Evolutionary conservation across 2,888 invertebrate species (phyloP), one percentile per base, ranked within the genome.

Genomic region (Eupithecia dodoneata): DNA sequence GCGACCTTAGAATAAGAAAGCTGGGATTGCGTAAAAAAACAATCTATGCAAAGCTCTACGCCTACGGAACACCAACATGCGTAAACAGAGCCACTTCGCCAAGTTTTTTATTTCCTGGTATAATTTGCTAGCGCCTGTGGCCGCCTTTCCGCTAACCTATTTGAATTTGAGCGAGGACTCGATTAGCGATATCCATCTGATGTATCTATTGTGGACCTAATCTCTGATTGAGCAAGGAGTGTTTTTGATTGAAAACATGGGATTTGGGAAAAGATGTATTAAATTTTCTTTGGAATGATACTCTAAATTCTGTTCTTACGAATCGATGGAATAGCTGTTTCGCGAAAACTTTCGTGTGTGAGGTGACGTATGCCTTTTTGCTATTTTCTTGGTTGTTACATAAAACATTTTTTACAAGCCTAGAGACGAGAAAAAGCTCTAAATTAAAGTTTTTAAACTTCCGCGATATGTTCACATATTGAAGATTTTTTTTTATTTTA

Each of bases 121-220:
- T 93, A 92, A 94, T 94, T 93, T 92, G 91, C 92, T 87, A 87
- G 86, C 88, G 89, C 86, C 85, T 83, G 87, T 70, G 89, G 88
- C 88, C 86, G 90, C 87, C 86, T 88, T 91, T 91, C 90, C 88
- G 90, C 87, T 87, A 87, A 87, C 88, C 90, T 89, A 90, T 90
- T 90, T 89, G 89, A 90, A 91, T 89, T 91, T 90, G 72, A 89
- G 87, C 85, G 88, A 90, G 90, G 91, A 91, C 91, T 92, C 93
- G 91, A 93, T 94, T 93, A 93, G 90, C 86, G 83, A 87, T 87
- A 88, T 81, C 83, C 82, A 86, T 85, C 84, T 82, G 84, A 80
- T 81, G 77, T 84, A 82, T 83, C 84, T 87, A 55, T 78, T 77
- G 18, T 79, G 83, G 55, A 71, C 74, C 72, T 70, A 47, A 74